Evolutionary conservation across 2,888 invertebrate species (phyloP), one percentile per base, ranked within the genome.

Genomic region (Caenorhabditis auriculariae): DNA sequence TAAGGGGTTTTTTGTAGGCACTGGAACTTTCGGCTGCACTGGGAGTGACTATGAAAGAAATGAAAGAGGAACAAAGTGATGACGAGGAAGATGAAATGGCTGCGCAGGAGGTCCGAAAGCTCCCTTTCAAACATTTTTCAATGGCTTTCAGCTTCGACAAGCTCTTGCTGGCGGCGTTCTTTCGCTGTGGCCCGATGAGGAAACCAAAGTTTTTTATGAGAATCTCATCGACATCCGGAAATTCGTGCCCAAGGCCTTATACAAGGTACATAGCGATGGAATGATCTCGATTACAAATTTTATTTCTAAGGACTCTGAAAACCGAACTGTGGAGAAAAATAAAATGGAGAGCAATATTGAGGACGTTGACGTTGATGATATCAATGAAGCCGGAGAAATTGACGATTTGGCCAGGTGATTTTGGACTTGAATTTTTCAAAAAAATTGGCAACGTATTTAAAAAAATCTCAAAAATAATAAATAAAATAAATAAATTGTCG

Each of bases 1-100:
- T n/a, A n/a, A n/a, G 2, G 1, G 2, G 12, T 26, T 39, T 0
- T 38, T 42, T 37, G 5, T 29, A 59, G 60, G 23, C 54, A 54
- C 3, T 32, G 32, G 76, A 60, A 29, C 47, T 67, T 41, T 61
- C 41, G 41, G 60, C 23, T 35, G 55, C 63, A 2, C 28, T 77
- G n/a, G 76, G 76, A 4, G 43, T 61, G 21, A 28, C 60, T 17
- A 50, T 75, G 62, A 72, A 72, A 15, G 46, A 53, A 21, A 55
- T 78, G 52, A 64, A 61, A n/a, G 77, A 76, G 49, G 78, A 76
- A 54, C 75, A 71, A 1, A 75, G 76, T 53, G 79, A 77, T 24
- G 77, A 80, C 48, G 79, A 79, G 49, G 66, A 64, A 12, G 77
- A 74, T 37, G 75, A 75, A 32, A 60, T 63, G 12, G 74, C 75